Evolutionary conservation across 2,113 vertebrate genomes (phyloP).

Genomic region (Entosphenus tridentatus): DNA sequence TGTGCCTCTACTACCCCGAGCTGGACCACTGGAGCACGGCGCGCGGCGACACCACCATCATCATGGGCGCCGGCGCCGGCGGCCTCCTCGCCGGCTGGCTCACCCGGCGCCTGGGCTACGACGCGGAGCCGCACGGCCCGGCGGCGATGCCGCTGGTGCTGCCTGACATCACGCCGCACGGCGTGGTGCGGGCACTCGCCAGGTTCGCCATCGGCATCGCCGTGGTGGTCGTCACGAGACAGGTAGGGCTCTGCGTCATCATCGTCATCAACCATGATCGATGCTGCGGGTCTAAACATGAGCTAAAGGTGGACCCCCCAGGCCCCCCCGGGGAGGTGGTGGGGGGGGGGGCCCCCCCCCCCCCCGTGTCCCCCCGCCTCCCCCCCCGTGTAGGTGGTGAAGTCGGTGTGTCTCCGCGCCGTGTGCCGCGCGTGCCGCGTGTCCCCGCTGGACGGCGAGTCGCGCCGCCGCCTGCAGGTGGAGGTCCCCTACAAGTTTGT

Average conservation of each 20-base stretch:
- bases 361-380: constrained; percentile 26
- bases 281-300: not conserved
- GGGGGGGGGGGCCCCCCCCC: no score
- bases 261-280: no score
- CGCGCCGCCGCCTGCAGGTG: constrained; percentile 39
- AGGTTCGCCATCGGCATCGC: constrained; percentile 32
- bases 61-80: constrained; percentile 41
- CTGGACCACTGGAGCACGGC: constrained; percentile 65
- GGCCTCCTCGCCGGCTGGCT: constrained; percentile 54
- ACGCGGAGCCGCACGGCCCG: constrained; percentile 18
- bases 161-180: constrained; percentile 12
- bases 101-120: constrained; percentile 24
- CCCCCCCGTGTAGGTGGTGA: constrained; percentile 14
- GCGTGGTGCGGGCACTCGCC: constrained; percentile 10
- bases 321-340: no score
- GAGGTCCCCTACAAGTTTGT: constrained; percentile 72
- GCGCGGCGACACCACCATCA: constrained; percentile 60
- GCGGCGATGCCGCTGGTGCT: constrained; percentile 22
- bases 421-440: constrained; percentile 34
- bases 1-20: constrained; percentile 59
- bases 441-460: constrained; percentile 19
- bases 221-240: constrained; percentile 32
- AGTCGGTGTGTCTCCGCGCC: constrained; percentile 24
- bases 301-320: not conserved
- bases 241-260: not conserved